Evolutionary conservation across 2,113 vertebrate species (phyloP).

Genomic region (Aviceda subcristata): DNA sequence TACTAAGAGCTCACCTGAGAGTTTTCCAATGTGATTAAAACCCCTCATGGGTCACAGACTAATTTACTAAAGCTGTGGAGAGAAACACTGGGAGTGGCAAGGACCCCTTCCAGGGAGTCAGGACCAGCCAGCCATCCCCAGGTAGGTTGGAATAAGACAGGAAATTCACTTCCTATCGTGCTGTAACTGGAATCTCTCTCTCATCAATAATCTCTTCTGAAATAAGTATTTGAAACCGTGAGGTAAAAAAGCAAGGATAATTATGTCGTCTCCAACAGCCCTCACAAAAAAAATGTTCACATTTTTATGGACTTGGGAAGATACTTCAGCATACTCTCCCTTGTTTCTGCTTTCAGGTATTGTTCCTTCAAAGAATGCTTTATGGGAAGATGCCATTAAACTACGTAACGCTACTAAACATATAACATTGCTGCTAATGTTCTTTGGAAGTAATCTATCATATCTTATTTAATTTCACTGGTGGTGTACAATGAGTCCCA

Average conservation of each 20-base stretch:
- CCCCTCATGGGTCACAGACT: not conserved
- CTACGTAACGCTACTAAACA: not conserved
- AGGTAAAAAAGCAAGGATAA: not conserved
- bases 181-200: not conserved
- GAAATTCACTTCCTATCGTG: not conserved
- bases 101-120: not conserved
- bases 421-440: not conserved
- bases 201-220: not conserved
- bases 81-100: not conserved
- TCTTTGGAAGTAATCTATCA: not conserved
- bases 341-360: not conserved
- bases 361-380: not conserved
- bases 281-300: not conserved
- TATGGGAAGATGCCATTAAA: not conserved
- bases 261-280: not conserved
- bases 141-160: not conserved
- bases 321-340: not conserved
- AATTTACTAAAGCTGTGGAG: not conserved
- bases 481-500: not conserved
- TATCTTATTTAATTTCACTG: not conserved
- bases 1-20: not conserved
- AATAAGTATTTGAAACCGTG: not conserved
- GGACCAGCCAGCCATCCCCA: not conserved
- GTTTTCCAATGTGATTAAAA: not conserved
- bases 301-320: not conserved